Conservation (phyloP, 2,888 invertebrate species). For the Eristalis intricaria region DNA sequence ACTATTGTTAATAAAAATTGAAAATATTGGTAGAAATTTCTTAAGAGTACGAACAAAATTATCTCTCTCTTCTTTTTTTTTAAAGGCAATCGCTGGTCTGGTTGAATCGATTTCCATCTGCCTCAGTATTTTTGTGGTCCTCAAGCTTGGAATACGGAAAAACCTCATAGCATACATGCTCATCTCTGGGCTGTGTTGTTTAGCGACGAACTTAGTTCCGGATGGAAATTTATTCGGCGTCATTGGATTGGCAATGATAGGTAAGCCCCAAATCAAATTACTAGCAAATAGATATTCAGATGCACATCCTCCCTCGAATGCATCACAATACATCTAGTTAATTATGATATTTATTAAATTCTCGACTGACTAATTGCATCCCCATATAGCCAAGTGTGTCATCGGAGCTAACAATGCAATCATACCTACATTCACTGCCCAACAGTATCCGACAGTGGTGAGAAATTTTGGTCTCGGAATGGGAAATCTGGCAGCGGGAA, state of each 20-base stretch:
- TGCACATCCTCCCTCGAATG: constrained; percentile 3
- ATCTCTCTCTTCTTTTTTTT: constrained; percentile 7
- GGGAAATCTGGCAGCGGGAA: constrained; percentile 88
- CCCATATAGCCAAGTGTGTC: constrained; percentile 85
- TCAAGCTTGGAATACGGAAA: constrained; percentile 87
- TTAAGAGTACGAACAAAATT: too few relatives aligned
- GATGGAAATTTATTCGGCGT: constrained; percentile 84
- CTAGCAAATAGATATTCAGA: neutral
- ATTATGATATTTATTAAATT: constrained; percentile 31
- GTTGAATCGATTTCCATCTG: constrained; percentile 89
- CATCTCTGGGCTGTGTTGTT: constrained; percentile 86
- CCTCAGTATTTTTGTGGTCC: constrained; percentile 86
- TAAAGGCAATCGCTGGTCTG: constrained; percentile 84
- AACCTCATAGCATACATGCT: constrained; percentile 87
- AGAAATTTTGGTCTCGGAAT: constrained; percentile 88
- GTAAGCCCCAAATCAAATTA: constrained; percentile 76
- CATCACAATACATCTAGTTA: constrained; percentile 8
- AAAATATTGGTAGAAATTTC: too few relatives aligned
- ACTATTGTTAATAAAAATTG: too few relatives aligned
- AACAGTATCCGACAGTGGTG: constrained; percentile 87
- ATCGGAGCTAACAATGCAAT: constrained; percentile 90
- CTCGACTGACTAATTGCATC: constrained; percentile 1
- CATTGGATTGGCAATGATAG: constrained; percentile 87
- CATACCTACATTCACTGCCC: constrained; percentile 88
- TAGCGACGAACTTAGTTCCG: constrained; percentile 83